A percentile compares a stretch with the other conserved stretches of the same genome.
phyloP scores from a whole-genome alignment of 1,140 invertebrate species.

The Scaptomyza graminum region DNA sequence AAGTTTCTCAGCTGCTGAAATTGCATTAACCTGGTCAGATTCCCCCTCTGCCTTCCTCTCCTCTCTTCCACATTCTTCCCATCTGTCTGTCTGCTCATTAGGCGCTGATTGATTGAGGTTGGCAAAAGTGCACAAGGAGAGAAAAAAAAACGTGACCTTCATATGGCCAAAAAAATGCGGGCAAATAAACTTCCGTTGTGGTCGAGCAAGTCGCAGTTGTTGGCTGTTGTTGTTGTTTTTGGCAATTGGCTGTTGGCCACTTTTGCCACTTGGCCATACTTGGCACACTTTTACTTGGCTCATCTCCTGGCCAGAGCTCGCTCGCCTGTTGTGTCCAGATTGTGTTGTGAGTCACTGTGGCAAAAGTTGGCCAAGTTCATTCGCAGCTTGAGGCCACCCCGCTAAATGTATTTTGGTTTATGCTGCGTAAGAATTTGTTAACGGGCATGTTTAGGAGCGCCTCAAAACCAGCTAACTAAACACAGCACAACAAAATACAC shows the following conservation, averaged over 20 bases:
- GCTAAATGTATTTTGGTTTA: constrained; percentile 41
- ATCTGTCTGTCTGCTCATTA: constrained; percentile 52
- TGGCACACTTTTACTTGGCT: constrained; percentile 76
- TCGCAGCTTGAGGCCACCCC: constrained; percentile 64
- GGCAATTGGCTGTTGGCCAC: constrained; percentile 17
- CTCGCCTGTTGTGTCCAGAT: constrained; percentile 18
- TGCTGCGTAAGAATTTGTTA: constrained; percentile 78
- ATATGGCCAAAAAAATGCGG: constrained; percentile 67
- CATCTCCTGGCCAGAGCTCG: constrained; percentile 20
- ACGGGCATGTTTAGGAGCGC: constrained; percentile 67
- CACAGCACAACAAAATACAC: constrained; percentile 8
- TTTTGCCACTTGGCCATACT: constrained; percentile 59
- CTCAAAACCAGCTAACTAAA: constrained; percentile 34
- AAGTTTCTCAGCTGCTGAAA: constrained; percentile 25
- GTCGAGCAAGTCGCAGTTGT: constrained; percentile 12
- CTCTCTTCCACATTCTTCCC: not conserved
- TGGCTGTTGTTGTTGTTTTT: not conserved
- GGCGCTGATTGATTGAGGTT: constrained; percentile 69
- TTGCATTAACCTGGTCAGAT: constrained; percentile 9
- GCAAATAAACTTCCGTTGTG: constrained; percentile 75
- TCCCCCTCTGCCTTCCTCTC: not conserved
- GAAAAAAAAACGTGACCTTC: constrained; percentile 65
- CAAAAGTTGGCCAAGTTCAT: constrained; percentile 75
- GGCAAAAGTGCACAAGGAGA: constrained; percentile 37
- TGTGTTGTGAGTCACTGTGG: constrained; percentile 46